Conservation (phyloP, 2,797 vertebrate genomes). For the Triplophysa bombifrons region DNA sequence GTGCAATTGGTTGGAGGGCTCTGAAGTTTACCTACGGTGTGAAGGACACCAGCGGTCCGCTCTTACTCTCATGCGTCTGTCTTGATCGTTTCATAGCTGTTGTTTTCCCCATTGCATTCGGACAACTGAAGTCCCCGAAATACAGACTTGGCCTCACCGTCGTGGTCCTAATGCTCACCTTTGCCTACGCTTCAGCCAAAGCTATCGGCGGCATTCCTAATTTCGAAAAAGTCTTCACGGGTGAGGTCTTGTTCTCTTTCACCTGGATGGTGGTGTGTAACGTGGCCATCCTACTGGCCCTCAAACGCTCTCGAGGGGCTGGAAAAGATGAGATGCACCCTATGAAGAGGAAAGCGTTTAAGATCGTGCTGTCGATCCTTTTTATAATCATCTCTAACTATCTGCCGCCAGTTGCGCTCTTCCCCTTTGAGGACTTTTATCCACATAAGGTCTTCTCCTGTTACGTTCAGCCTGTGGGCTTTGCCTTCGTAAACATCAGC, state of each 20-base stretch:
- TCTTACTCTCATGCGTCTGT: constrained; percentile 81
- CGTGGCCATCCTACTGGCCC: constrained; percentile 69
- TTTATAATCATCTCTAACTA: constrained; percentile 76
- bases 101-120: constrained; percentile 73
- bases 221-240: constrained; percentile 78
- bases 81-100: constrained; percentile 79
- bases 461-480: constrained; percentile 75
- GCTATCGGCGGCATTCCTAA: constrained; percentile 67
- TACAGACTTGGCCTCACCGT: constrained; percentile 70
- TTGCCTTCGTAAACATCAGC: constrained; percentile 78
- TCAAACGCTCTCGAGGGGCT: constrained; percentile 69
- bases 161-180: constrained; percentile 71
- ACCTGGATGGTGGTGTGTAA: constrained; percentile 77
- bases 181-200: constrained; percentile 75
- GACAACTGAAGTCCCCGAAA: constrained; percentile 68
- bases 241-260: constrained; percentile 72
- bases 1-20: constrained; percentile 63
- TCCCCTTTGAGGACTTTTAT: constrained; percentile 78
- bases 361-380: constrained; percentile 75
- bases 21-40: constrained; percentile 75
- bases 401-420: constrained; percentile 74
- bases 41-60: constrained; percentile 77
- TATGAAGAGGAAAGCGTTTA: constrained; percentile 81
- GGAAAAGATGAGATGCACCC: constrained; percentile 81
- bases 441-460: constrained; percentile 70